phyloP scores from a whole-genome alignment of 2,888 invertebrate genomes.

The Choreutis nemorana region DNA sequence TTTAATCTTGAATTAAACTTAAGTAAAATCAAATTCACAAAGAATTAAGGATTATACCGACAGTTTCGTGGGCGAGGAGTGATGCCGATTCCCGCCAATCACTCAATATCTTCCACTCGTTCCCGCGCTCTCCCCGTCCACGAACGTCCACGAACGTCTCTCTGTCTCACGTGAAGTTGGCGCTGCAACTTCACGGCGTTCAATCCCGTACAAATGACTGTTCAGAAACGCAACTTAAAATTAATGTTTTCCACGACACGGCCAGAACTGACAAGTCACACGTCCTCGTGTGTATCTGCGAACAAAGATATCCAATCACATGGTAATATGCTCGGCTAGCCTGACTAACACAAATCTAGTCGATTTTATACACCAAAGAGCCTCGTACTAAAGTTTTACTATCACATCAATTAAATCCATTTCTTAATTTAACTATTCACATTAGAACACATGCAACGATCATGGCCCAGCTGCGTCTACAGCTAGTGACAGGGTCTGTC shows the following conservation, averaged over 20 bases:
- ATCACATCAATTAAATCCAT: neutral
- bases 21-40: too few species aligned
- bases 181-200: conserved; percentile 3
- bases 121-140: too few species aligned
- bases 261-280: neutral
- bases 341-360: too few species aligned
- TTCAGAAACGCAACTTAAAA: conserved; percentile 1
- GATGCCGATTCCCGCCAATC: too few species aligned
- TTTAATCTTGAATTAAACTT: too few species aligned
- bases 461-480: neutral
- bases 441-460: neutral
- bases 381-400: too few species aligned
- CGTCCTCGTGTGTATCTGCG: neutral
- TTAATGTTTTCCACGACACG: neutral
- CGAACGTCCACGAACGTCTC: too few species aligned
- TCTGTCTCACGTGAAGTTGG: conserved; percentile 1
- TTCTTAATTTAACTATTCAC: neutral
- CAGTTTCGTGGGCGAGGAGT: too few species aligned
- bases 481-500: neutral
- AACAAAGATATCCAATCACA: conserved; percentile 1
- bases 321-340: conserved; percentile 1
- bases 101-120: too few species aligned
- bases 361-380: too few species aligned
- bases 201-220: conserved; percentile 2
- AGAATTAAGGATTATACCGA: too few species aligned